These are phyloP conservation scores for Apodemia mormo DNA, from an alignment of 2,888 invertebrate species.

Conservation along the genomic window DNA sequence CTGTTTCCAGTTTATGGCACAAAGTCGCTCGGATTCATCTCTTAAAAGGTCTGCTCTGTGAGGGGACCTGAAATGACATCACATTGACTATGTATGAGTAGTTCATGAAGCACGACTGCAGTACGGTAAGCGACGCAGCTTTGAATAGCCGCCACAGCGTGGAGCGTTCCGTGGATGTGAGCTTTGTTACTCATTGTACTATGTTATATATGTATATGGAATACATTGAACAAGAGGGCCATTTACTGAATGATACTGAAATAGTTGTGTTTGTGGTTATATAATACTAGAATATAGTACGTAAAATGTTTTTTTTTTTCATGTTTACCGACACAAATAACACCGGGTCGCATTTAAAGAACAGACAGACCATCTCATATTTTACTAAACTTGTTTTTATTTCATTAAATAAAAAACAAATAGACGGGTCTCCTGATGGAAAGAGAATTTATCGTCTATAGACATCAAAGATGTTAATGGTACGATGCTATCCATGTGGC, in stretches of 20 bases:
- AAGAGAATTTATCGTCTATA: no score
- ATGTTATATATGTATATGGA: background rate
- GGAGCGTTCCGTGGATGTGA: background rate
- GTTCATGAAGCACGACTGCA: slow-evolving; percentile 12
- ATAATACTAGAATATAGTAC: background rate
- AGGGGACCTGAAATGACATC: slow-evolving; percentile 43
- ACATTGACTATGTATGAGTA: slow-evolving; percentile 67
- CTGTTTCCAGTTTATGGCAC: slow-evolving; percentile 3
- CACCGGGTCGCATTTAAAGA: no score
- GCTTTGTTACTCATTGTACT: background rate
- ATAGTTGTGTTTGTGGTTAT: background rate
- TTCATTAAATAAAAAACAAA: no score
- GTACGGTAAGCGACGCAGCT: slow-evolving; percentile 8
- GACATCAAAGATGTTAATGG: no score
- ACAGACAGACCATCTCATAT: no score
- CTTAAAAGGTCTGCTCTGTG: slow-evolving; percentile 55
- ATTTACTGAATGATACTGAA: slow-evolving; percentile 7
- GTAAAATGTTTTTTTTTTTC: background rate
- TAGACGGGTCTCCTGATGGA: no score
- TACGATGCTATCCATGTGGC: no score
- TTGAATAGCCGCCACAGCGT: background rate
- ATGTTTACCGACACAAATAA: no score
- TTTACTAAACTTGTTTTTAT: no score
- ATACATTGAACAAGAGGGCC: background rate
- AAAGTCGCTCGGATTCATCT: slow-evolving; percentile 47